Evolutionary conservation across 2,888 invertebrate genomes (phyloP).

Genomic region (Apamea crenata): DNA sequence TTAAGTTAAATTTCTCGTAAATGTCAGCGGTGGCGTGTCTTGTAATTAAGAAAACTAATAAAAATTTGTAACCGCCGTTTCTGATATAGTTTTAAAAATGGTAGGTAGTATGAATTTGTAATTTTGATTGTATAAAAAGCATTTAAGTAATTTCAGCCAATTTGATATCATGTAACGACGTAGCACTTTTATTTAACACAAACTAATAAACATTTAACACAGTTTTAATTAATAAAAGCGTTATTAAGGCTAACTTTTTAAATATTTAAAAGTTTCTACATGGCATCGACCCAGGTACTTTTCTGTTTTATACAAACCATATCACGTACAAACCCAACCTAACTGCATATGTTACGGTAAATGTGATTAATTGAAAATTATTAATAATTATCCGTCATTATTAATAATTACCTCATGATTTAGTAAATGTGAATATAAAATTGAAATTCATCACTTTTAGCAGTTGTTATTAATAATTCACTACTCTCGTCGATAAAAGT

Average conservation of each 20-base stretch:
- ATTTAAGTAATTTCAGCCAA: slow-evolving; percentile 28
- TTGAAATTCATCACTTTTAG: too few species aligned
- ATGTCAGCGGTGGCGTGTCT: slow-evolving; percentile 30
- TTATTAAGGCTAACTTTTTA: neutral
- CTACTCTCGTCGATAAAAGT: too few species aligned
- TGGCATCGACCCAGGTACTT: neutral
- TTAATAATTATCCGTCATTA: too few species aligned
- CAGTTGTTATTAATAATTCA: too few species aligned
- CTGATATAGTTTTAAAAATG: slow-evolving; percentile 37
- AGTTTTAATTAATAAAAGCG: slow-evolving; percentile 18
- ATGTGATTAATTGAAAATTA: too few species aligned
- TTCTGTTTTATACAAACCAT: neutral
- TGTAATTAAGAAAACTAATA: slow-evolving; percentile 50
- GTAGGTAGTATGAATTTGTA: slow-evolving; percentile 23
- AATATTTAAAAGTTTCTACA: neutral
- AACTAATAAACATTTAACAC: slow-evolving; percentile 6
- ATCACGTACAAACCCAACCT: neutral
- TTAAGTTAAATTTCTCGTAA: slow-evolving; percentile 37
- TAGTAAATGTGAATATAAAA: too few species aligned
- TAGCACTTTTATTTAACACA: slow-evolving; percentile 5
- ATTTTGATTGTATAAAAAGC: slow-evolving; percentile 15
- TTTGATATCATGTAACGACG: slow-evolving; percentile 20
- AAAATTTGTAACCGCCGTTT: slow-evolving; percentile 48
- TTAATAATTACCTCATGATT: too few species aligned
- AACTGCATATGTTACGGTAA: neutral